Evolutionary conservation across 2,797 vertebrate species (phyloP), one percentile per base, ranked within the genome.

Genomic region (Hylomyscus alleni): DNA sequence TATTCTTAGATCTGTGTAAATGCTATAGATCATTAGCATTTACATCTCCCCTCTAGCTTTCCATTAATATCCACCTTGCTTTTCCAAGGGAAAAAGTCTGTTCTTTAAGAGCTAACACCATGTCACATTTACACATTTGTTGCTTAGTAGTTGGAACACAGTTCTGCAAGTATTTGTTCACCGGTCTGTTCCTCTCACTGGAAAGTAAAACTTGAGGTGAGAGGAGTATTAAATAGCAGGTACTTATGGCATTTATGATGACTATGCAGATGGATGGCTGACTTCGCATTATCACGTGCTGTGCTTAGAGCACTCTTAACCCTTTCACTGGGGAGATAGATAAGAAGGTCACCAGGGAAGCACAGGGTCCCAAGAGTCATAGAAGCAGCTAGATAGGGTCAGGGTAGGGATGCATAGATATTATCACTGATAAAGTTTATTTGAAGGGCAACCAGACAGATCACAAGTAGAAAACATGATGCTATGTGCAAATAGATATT

Each of bases 401-500:
- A 5, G 11, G 15, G 19, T 69, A 15, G 40, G 22, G 19, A 47
- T 50, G 15, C 0, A 19, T 1, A 77, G 80, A 56, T 37, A 13
- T 22, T 24, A 7, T 26, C 31, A n/a, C 40, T 75, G 4, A 6
- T 11, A 24, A 93, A 97, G 37, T 24, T 86, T 80, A 44, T 24
- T n/a, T 15, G 69, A 96, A 97, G 82, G 94, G 62, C 62, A 92
- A 58, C 29, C 58, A 76, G 80, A 88, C 37, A 17, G 73, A 44
- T 6, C 44, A 44, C 60, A 65, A 87, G 50, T 47, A 77, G 65
- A 82, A 52, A 56, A 76, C 6, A 3, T 17, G 52, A 85, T 15
- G 34, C 44, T 93, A 54, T 93, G 92, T 89, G 89, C 89, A 87
- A 97, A 92, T 67, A 81, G 67, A 78, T 83, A 84, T 93, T 97